These are phyloP conservation scores for Pseudococcus viburni DNA, from an alignment of 2,888 invertebrate species.

Conservation along the genomic window DNA sequence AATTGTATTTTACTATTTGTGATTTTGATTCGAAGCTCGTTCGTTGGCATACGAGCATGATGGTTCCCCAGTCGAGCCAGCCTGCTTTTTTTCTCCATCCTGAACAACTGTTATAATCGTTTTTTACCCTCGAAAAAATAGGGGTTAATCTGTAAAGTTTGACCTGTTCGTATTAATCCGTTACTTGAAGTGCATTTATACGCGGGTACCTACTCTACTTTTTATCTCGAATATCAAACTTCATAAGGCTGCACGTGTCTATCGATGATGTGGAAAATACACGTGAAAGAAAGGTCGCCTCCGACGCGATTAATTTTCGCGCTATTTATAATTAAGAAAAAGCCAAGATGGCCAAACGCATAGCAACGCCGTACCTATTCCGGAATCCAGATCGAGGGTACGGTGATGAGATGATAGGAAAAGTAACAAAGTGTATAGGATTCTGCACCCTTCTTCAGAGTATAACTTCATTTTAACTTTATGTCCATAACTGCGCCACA, in stretches of 20 bases:
- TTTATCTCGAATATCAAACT: no score
- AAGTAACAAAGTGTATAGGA: slow-evolving; percentile 30
- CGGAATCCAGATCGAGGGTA: background rate
- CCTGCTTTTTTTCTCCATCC: background rate
- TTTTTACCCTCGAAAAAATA: slow-evolving; percentile 54
- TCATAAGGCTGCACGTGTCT: background rate
- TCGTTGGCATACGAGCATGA: background rate
- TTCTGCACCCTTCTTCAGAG: slow-evolving; percentile 23
- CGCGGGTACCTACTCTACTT: background rate
- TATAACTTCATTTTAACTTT: slow-evolving; percentile 56
- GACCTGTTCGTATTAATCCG: slow-evolving; percentile 47
- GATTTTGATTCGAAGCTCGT: slow-evolving; percentile 29
- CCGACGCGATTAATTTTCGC: background rate
- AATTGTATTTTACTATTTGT: slow-evolving; percentile 3
- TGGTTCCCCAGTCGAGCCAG: background rate
- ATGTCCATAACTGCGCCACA: slow-evolving; percentile 40
- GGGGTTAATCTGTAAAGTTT: slow-evolving; percentile 55
- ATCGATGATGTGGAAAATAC: slow-evolving; percentile 32
- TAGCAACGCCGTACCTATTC: background rate
- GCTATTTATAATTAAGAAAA: slow-evolving; percentile 15
- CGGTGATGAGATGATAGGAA: background rate
- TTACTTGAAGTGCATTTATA: slow-evolving; percentile 14
- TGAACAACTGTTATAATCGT: slow-evolving; percentile 52
- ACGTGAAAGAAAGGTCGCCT: slow-evolving; percentile 6
- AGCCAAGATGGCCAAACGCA: background rate